Evolutionary conservation across 2,113 vertebrate species (phyloP), one percentile per base, ranked within the genome.

Genomic region (Myotis davidii): DNA sequence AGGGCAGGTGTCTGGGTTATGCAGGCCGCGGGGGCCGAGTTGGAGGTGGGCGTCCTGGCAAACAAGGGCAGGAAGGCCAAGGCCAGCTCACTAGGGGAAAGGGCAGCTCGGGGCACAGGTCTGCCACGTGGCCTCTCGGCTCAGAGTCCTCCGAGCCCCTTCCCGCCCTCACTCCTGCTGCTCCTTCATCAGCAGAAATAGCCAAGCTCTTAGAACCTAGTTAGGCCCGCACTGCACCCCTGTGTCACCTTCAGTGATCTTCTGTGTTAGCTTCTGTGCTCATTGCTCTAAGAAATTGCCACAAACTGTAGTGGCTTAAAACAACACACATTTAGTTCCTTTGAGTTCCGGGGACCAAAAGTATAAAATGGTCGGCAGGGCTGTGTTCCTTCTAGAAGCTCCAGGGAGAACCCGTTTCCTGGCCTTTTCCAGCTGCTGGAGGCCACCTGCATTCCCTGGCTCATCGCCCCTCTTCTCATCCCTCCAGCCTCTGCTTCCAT

Each of bases 61-160:
- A 97, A 97, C 95, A 95, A 93, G 48, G 45, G 12, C 87, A 59
- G 32, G 67, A 77, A 85, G 95, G 90, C 81, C 96, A 97, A 92
- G 96, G 96, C 85, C 90, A 76, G 42, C 48, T 34, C 21, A 29
- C 4, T 34, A 29, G 73, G 77, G 87, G 67, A 93, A 85, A 96
- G 93, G 85, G 37, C 81, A 96, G 69, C 4, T 12, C 59, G 39
- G 77, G 29, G n/a, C 85, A 39, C 25, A 27, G n/a, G 20, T 34
- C 39, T 4, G 72, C 96, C 92, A 82, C 72, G 48, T 92, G 95
- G 77, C 92, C 81, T 20, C 0, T 42, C 0, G 1, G 85, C 88
- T 95, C 95, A 81, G 79, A 91, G 90, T 87, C 94, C 94, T 64
- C 73, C 6, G 42, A 90, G 54, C 50, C 65, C 85, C 65, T 88